Evolutionary conservation across 2,797 vertebrate species (phyloP).

Genomic region (Tenualosa thibaudeaui): DNA sequence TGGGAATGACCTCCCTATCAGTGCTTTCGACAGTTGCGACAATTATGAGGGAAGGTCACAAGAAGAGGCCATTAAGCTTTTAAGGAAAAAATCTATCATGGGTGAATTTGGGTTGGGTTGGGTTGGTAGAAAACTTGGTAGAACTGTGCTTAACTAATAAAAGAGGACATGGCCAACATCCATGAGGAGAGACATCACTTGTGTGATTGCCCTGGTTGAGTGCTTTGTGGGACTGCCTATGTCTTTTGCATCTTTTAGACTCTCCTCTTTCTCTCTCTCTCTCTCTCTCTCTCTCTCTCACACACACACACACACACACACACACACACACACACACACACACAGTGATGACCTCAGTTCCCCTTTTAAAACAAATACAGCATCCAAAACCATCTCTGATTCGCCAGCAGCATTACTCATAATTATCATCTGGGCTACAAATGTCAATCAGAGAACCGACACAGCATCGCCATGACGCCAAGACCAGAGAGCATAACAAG

Average conservation of each 20-base stretch:
- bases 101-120: background rate
- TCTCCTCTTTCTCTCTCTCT: background rate
- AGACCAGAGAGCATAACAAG: conserved; percentile 6
- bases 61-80: background rate
- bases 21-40: background rate
- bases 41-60: background rate
- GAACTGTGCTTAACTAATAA: background rate
- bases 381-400: conserved; percentile 32
- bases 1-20: background rate
- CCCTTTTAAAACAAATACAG: conserved; percentile 34
- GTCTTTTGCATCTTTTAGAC: background rate
- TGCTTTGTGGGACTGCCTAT: background rate
- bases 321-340: conserved; percentile 27
- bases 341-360: conserved; percentile 35
- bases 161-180: background rate
- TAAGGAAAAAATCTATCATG: background rate
- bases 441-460: conserved; percentile 39
- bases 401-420: conserved; percentile 37
- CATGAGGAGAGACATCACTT: background rate
- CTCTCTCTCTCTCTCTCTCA: background rate
- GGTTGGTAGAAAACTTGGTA: background rate
- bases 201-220: background rate
- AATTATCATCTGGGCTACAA: conserved; percentile 49
- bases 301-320: background rate
- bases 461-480: conserved; percentile 15